Conservation (phyloP, 2,888 invertebrate genomes). For the Orthosia gracilis region DNA sequence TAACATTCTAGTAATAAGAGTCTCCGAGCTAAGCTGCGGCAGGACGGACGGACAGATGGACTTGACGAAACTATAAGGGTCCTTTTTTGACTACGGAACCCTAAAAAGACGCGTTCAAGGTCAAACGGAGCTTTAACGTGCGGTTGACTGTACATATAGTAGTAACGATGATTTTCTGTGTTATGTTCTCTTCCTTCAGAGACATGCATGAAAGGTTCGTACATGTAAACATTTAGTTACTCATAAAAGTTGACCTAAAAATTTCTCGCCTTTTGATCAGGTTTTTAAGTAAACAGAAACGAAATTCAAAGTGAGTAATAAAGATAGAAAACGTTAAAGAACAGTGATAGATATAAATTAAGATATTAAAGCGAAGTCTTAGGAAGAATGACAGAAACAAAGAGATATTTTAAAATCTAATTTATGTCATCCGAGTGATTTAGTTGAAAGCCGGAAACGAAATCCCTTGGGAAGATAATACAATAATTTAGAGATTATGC, state of each 20-base stretch:
- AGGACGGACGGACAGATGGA: no score
- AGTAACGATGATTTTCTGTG: conserved; percentile 2
- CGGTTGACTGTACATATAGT: neutral
- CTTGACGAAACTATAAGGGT: no score
- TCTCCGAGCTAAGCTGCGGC: no score
- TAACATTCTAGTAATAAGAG: no score
- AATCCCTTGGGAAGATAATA: conserved; percentile 11
- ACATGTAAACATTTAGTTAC: conserved; percentile 11
- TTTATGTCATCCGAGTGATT: conserved; percentile 13
- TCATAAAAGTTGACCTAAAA: conserved; percentile 21
- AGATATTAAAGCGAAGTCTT: neutral
- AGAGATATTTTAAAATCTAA: neutral
- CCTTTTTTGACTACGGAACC: no score
- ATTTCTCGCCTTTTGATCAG: conserved; percentile 18
- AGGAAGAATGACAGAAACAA: neutral
- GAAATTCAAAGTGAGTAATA: conserved; percentile 6
- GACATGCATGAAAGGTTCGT: conserved; percentile 2
- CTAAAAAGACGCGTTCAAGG: neutral
- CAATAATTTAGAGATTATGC: neutral
- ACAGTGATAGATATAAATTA: neutral
- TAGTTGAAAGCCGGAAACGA: neutral
- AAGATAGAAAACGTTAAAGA: neutral
- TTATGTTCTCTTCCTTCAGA: conserved; percentile 31
- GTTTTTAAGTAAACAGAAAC: conserved; percentile 18
- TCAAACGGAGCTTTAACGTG: neutral